Percentiles rank a stretch among this genome's conserved stretches.
phyloP scores from a whole-genome alignment of 1,140 invertebrate species.

The Eciton burchellii region DNA sequence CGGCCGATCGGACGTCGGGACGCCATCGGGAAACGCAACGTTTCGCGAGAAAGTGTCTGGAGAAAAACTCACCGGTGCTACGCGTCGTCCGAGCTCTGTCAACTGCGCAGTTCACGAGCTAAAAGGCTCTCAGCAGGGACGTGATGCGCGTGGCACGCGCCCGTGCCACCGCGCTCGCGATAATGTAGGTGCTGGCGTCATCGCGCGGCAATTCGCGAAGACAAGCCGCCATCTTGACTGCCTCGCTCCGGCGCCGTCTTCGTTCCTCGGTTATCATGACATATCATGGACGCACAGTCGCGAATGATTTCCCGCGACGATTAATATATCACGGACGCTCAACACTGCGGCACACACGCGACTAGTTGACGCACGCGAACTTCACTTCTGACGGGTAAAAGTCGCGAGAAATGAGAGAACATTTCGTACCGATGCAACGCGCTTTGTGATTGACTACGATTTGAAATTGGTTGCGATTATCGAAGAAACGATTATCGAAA shows the following conservation, averaged over 20 bases:
- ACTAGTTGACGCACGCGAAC: too few species aligned
- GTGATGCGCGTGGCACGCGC: slow-evolving; percentile 73
- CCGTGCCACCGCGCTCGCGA: slow-evolving; percentile 66
- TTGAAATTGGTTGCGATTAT: not conserved
- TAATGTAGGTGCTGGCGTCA: slow-evolving; percentile 49
- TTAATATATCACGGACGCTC: too few species aligned
- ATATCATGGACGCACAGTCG: too few species aligned
- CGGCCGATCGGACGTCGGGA: not conserved
- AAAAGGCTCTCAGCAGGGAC: slow-evolving; percentile 77
- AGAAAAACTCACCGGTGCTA: slow-evolving; percentile 80
- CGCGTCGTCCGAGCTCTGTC: slow-evolving; percentile 75
- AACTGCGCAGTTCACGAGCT: slow-evolving; percentile 83
- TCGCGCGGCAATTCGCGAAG: slow-evolving; percentile 44
- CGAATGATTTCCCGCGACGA: too few species aligned
- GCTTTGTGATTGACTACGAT: not conserved
- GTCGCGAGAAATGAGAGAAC: not conserved
- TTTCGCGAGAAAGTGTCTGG: slow-evolving; percentile 40
- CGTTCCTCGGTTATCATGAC: too few species aligned
- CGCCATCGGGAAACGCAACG: not conserved
- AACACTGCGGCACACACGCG: too few species aligned
- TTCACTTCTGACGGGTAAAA: not conserved
- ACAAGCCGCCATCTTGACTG: not conserved
- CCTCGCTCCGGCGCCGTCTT: not conserved
- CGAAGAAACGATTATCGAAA: not conserved
- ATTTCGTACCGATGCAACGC: not conserved